These are phyloP conservation scores for Microplitis manilae DNA, from an alignment of 2,888 invertebrate genomes.

Conservation along the genomic window DNA sequence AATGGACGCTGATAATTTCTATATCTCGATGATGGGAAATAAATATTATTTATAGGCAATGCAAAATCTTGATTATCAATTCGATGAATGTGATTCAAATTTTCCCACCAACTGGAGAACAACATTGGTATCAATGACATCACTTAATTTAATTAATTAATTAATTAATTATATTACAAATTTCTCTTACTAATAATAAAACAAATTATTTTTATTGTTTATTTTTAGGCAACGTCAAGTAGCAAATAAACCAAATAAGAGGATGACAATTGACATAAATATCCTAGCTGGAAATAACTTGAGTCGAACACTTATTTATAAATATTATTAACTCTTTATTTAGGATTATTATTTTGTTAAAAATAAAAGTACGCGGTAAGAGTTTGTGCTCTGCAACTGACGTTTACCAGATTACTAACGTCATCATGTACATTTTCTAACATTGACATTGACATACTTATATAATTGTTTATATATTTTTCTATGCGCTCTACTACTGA, in stretches of 20 bases:
- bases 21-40: not conserved
- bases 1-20: conserved; percentile 1
- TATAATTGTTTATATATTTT: not conserved
- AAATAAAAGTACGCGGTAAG: not conserved
- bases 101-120: not conserved
- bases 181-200: not conserved
- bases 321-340: not conserved
- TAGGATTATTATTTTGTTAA: not conserved
- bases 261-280: not conserved
- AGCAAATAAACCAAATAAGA: not conserved
- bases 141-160: not conserved
- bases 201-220: not conserved
- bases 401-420: not conserved
- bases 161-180: not conserved
- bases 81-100: not conserved
- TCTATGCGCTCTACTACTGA: not conserved
- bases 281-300: not conserved
- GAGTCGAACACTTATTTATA: not conserved
- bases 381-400: not conserved
- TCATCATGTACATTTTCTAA: not conserved
- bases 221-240: not conserved
- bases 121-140: not conserved
- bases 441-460: not conserved
- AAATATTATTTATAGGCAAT: conserved; percentile 2
- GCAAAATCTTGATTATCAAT: conserved; percentile 29